phyloP scores from a whole-genome alignment of 2,113 vertebrate genomes.

The Osmerus eperlanus region DNA sequence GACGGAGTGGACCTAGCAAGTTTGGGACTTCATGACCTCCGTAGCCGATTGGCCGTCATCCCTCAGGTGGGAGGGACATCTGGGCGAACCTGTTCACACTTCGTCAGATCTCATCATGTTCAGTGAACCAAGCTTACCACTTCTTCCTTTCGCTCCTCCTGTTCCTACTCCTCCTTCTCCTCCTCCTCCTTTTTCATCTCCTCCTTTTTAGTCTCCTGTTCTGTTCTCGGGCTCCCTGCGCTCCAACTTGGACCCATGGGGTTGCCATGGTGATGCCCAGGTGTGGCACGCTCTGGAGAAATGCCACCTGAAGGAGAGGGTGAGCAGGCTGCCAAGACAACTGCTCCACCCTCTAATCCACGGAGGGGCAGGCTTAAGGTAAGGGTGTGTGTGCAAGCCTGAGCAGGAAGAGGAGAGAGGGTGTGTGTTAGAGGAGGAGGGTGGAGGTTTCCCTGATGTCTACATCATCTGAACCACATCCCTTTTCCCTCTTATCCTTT shows the following conservation, averaged over 20 bases:
- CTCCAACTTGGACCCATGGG: conserved; percentile 67
- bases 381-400: conserved; percentile 9
- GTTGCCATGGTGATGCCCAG: conserved; percentile 56
- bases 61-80: conserved; percentile 53
- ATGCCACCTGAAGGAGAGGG: conserved; percentile 65
- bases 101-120: not conserved
- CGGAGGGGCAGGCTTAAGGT: conserved; percentile 67
- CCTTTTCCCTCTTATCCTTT: too few species aligned
- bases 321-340: conserved; percentile 60
- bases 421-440: not conserved
- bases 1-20: conserved; percentile 64
- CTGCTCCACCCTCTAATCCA: conserved; percentile 64
- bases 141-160: conserved; percentile 1
- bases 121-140: not conserved
- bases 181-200: not conserved
- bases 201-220: conserved; percentile 52
- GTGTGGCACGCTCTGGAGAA: conserved; percentile 64
- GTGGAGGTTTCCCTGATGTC: not conserved
- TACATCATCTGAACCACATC: too few species aligned
- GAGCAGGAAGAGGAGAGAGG: not conserved
- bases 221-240: conserved; percentile 66
- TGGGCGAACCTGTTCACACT: not conserved
- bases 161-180: conserved; percentile 12
- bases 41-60: conserved; percentile 63
- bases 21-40: conserved; percentile 64